Conservation (phyloP, 2,113 vertebrate species). For the Ageneiosus marmoratus region DNA sequence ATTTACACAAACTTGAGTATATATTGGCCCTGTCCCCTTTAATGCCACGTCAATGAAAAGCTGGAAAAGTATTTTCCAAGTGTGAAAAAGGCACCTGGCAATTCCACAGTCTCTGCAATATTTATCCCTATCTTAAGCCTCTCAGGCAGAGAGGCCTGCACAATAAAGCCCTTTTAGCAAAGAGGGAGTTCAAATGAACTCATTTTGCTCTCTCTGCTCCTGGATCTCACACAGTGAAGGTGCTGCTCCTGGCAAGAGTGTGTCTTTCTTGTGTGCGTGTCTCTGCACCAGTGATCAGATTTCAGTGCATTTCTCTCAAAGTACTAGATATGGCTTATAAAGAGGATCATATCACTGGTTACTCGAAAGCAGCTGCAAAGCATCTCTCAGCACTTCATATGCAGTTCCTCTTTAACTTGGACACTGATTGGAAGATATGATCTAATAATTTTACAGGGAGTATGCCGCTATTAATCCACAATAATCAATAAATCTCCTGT, state of each 20-base stretch:
- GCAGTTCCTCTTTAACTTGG: neutral
- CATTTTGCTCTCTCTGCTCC: constrained; percentile 48
- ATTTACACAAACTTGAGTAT: constrained; percentile 31
- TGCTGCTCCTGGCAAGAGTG: constrained; percentile 30
- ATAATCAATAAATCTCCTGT: neutral
- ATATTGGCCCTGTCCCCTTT: constrained; percentile 6
- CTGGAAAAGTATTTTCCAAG: constrained; percentile 57
- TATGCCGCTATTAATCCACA: neutral
- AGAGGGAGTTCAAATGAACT: constrained; percentile 62
- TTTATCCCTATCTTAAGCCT: constrained; percentile 44
- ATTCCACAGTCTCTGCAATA: constrained; percentile 41
- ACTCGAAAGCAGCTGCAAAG: neutral
- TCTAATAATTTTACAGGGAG: neutral
- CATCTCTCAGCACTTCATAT: constrained; percentile 9
- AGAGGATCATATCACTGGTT: constrained; percentile 15
- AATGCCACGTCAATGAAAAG: constrained; percentile 43
- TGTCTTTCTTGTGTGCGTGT: constrained; percentile 20
- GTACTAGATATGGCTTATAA: constrained; percentile 13
- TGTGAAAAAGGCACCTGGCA: constrained; percentile 52
- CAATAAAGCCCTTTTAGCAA: constrained; percentile 64
- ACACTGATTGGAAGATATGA: neutral
- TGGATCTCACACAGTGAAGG: constrained; percentile 20
- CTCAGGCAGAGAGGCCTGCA: constrained; percentile 54
- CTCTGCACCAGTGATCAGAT: constrained; percentile 24
- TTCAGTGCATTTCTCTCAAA: constrained; percentile 32